A percentile compares a stretch with the other conserved stretches of the same genome.
phyloP scores from a whole-genome alignment of 2,888 invertebrate genomes.

The Stenurella melanura region DNA sequence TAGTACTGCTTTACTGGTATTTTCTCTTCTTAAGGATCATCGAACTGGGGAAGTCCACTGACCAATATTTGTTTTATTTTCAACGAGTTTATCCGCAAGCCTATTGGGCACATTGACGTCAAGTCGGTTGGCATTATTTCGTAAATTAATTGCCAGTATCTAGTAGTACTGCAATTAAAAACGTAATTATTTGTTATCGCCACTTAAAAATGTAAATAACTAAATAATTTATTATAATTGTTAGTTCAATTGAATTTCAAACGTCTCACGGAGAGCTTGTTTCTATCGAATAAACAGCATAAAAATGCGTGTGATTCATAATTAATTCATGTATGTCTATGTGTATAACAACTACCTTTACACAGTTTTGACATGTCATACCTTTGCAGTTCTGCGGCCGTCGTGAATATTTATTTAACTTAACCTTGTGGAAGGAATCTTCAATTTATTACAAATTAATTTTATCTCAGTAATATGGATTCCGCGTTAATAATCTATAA shows the following conservation, averaged over 20 bases:
- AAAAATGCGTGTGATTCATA: not conserved
- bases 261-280: not conserved
- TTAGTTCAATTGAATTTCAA: not conserved
- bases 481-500: too few species aligned
- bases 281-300: not conserved
- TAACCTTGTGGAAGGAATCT: too few species aligned
- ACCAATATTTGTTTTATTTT: conserved; percentile 6
- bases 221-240: not conserved
- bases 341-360: not conserved
- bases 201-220: not conserved
- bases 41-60: conserved; percentile 11
- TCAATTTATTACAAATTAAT: too few species aligned
- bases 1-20: not conserved
- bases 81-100: not conserved
- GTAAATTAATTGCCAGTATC: too few species aligned
- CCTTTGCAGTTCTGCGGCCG: not conserved
- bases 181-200: not conserved
- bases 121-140: not conserved
- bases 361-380: not conserved
- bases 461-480: too few species aligned
- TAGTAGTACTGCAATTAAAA: too few species aligned
- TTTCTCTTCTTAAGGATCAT: not conserved
- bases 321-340: too few species aligned
- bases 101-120: conserved; percentile 1
- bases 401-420: too few species aligned